phyloP scores from a whole-genome alignment of 1,140 invertebrate genomes.

The Drosophila sp. region DNA sequence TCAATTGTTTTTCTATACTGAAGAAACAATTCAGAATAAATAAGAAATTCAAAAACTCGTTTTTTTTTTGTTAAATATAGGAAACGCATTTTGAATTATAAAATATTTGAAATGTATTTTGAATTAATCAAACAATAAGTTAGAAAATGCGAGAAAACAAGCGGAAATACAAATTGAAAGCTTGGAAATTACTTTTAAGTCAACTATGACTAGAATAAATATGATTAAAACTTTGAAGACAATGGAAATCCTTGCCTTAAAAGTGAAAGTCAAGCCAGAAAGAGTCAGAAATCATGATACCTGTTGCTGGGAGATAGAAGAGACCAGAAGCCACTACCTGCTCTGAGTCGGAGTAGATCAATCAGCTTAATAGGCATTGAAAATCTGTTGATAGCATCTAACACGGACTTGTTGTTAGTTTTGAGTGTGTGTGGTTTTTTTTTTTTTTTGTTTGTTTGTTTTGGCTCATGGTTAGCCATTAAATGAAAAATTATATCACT shows the following conservation, averaged over 20 bases:
- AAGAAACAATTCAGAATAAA: too few relatives aligned
- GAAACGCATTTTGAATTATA: too few relatives aligned
- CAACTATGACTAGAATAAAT: neutral
- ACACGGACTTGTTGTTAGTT: slow-evolving; percentile 20
- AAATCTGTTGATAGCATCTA: slow-evolving; percentile 29
- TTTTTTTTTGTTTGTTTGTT: slow-evolving; percentile 12
- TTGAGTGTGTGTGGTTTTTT: neutral
- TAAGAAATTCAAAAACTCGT: too few relatives aligned
- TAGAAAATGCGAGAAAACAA: neutral
- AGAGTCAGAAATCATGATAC: neutral
- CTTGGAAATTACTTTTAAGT: neutral
- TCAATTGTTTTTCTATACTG: too few relatives aligned
- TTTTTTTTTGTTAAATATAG: too few relatives aligned
- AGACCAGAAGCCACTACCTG: slow-evolving; percentile 10
- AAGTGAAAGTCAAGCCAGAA: neutral
- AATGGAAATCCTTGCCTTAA: neutral
- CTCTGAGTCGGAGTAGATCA: neutral
- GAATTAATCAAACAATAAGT: too few relatives aligned
- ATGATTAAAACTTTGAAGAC: neutral
- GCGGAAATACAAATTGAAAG: neutral
- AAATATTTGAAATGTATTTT: too few relatives aligned
- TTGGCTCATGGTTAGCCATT: slow-evolving; percentile 17
- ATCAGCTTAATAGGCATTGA: slow-evolving; percentile 33
- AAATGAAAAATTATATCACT: slow-evolving; percentile 52
- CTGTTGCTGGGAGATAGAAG: neutral